These are phyloP conservation scores for Echinometra lucunter DNA, from an alignment of 53 echinoderm and acorn worm genomes.

Conservation along the genomic window DNA sequence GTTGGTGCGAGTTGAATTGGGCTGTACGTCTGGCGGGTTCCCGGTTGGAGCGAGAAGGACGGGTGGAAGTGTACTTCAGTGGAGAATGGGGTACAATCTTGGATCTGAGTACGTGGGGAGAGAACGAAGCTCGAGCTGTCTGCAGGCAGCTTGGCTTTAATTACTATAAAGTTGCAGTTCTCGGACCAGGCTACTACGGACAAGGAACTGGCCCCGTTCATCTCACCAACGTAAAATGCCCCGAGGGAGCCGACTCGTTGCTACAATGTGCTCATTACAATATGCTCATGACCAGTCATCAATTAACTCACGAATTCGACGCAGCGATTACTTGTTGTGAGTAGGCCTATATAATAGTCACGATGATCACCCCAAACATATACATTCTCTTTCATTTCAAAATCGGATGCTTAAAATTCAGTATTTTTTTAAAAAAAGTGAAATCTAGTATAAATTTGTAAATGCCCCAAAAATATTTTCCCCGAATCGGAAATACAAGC, in stretches of 20 bases:
- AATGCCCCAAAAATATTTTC: too few relatives aligned
- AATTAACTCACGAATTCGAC: background rate
- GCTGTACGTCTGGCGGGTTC: background rate
- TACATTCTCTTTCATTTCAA: background rate
- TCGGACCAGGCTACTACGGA: background rate
- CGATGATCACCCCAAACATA: background rate
- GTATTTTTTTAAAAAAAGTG: too few relatives aligned
- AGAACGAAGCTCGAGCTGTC: background rate
- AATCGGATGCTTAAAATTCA: background rate
- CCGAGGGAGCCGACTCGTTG: background rate
- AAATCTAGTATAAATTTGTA: too few relatives aligned
- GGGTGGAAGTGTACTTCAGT: slow-evolving; percentile 10
- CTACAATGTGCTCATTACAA: background rate
- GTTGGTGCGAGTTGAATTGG: background rate
- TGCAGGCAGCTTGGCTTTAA: slow-evolving; percentile 4
- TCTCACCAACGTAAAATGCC: background rate
- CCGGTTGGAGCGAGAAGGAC: background rate
- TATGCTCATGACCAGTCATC: background rate
- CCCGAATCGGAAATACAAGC: too few relatives aligned
- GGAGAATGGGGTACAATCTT: slow-evolving; percentile 16
- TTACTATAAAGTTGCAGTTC: background rate
- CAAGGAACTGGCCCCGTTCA: background rate
- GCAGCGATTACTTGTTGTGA: slow-evolving; percentile 3
- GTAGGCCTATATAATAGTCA: background rate
- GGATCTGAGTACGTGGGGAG: background rate